A percentile compares a stretch with the other conserved stretches of the same genome.
Evolutionary conservation across 2,113 vertebrate species (phyloP).

Genomic region (Tachysurus fulvidraco): DNA sequence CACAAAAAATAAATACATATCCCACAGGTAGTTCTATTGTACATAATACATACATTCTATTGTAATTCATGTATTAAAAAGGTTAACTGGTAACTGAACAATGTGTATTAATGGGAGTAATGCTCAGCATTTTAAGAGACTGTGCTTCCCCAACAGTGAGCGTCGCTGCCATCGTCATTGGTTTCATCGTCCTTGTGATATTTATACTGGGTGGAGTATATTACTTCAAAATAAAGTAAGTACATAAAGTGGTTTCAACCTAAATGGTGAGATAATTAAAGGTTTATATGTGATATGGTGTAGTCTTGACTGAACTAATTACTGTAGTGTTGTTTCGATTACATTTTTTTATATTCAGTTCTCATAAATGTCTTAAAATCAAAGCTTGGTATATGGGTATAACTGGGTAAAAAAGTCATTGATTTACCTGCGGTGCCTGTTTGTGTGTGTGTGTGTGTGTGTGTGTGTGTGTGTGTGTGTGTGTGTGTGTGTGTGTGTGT

Average conservation of each 20-base stretch:
- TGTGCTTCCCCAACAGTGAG: constrained; percentile 54
- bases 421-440: neutral
- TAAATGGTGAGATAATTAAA: neutral
- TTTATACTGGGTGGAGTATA: constrained; percentile 58
- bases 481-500: neutral
- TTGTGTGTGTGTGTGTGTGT: too few species aligned
- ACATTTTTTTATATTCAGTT: neutral
- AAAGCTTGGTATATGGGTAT: neutral
- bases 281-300: neutral
- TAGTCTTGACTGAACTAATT: neutral
- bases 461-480: too few species aligned
- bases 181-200: constrained; percentile 49
- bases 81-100: neutral
- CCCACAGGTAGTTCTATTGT: neutral
- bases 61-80: neutral
- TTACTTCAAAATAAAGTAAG: constrained; percentile 65
- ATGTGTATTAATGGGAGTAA: neutral
- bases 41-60: neutral
- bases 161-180: constrained; percentile 52
- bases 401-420: neutral
- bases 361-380: too few species aligned
- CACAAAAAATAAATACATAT: neutral
- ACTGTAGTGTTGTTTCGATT: neutral
- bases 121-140: constrained; percentile 10
- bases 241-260: neutral